A percentile compares a stretch with the other conserved stretches of the same genome.
Evolutionary conservation across 2,113 vertebrate species (phyloP).

Genomic region (Alligator mississippiensis): DNA sequence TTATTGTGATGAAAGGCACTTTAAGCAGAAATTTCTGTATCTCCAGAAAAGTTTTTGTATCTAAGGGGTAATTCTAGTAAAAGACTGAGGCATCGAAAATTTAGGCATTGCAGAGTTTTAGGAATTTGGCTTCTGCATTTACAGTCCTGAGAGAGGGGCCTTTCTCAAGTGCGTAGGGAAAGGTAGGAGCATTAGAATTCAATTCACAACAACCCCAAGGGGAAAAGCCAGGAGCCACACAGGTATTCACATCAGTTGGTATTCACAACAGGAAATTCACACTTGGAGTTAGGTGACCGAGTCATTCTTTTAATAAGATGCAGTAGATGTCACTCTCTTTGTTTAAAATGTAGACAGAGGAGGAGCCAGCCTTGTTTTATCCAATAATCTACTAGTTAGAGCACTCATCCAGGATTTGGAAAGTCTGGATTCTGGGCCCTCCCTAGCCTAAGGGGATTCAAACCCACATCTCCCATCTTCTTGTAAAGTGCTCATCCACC

Average conservation of each 20-base stretch:
- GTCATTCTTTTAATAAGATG: neutral
- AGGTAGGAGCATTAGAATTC: neutral
- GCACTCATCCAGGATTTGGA: neutral
- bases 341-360: slow-evolving; percentile 7
- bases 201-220: neutral
- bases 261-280: neutral
- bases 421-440: neutral
- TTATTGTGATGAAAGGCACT: slow-evolving; percentile 56
- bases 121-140: too few relatives aligned
- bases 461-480: neutral
- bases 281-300: neutral
- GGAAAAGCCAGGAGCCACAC: neutral
- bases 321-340: too few relatives aligned
- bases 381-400: neutral
- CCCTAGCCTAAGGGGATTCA: neutral
- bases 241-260: neutral
- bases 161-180: neutral
- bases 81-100: neutral
- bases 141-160: neutral
- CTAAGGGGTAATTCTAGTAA: neutral
- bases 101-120: too few relatives aligned
- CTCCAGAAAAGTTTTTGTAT: neutral
- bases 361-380: neutral
- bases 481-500: neutral
- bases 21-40: slow-evolving; percentile 45